phyloP scores from a whole-genome alignment of 2,113 vertebrate genomes.

The zebrafish (Danio rerio) region GRCz12tu NC_133188.1:33895001-33895500 shows the following conservation, averaged over 20 bases:
- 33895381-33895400: neutral
- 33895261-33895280: slow-evolving; percentile 51
- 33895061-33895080: slow-evolving; percentile 38
- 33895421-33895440: neutral
- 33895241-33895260: slow-evolving; percentile 47
- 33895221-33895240: slow-evolving; percentile 50
- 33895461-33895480: no score
- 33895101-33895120: slow-evolving; percentile 27
- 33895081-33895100: neutral
- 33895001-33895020: slow-evolving; percentile 42
- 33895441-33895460: neutral
- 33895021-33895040: slow-evolving; percentile 46
- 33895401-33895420: neutral
- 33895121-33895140: neutral
- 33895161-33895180: slow-evolving; percentile 19
- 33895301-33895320: slow-evolving; percentile 48
- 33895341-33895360: slow-evolving; percentile 33
- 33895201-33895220: slow-evolving; percentile 40
- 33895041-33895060: slow-evolving; percentile 40
- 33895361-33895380: neutral
- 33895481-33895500: no score
- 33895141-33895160: slow-evolving; percentile 42
- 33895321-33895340: slow-evolving; percentile 56
- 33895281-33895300: slow-evolving; percentile 54
- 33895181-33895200: slow-evolving; percentile 23